Base-by-base conservation (phyloP, 2,113 vertebrate species). In the Mola mola region DNA sequence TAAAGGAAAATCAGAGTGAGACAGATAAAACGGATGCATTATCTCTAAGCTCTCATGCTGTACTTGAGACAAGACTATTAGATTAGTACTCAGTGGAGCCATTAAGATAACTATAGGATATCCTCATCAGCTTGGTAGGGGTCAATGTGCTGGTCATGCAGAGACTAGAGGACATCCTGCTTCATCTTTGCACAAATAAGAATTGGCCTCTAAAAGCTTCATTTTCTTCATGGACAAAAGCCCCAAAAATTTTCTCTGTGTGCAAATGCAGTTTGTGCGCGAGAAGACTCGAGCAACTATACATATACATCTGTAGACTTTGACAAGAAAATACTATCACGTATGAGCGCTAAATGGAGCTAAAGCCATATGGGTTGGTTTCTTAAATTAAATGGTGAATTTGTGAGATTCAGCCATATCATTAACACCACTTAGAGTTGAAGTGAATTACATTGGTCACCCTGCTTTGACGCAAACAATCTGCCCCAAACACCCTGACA, bases 21-120 rank as follows among this genome's bases (percentile, higher is more conserved):
- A 36, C 40, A 16, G 8, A 48, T 40, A 24, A 33, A 58, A 36
- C 13, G 31, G 22, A 57, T 12, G 24, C 20, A 12, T 12, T 62
- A 47, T 29, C 41, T 50, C 6, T 70, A 64, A 80, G 61, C 51
- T 50, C 47, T 19, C 56, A 37, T 55, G 1, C 43, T 12, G 16
- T 24, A 24, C 26, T 37, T 60, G 36, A 74, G 72, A 71, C 69
- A 46, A 58, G 22, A 57, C 62, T 17, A 62, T 74, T 78, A 74
- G 4, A 66, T 31, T 71, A 74, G 75, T 75, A 25, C 49, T 72
- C 69, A 24, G 4, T 48, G 59, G 78, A 84, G 74, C 70, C 69
- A 78, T 68, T 72, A 66, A 57, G 31, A 64, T 8, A 38, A 55
- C 64, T 57, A 25, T 25, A 65, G 70, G 80, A 79, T 68, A 65